Conservation (phyloP, 35 echinoderm and acorn worm species). For the Heliocidaris tuberculata region DNA sequence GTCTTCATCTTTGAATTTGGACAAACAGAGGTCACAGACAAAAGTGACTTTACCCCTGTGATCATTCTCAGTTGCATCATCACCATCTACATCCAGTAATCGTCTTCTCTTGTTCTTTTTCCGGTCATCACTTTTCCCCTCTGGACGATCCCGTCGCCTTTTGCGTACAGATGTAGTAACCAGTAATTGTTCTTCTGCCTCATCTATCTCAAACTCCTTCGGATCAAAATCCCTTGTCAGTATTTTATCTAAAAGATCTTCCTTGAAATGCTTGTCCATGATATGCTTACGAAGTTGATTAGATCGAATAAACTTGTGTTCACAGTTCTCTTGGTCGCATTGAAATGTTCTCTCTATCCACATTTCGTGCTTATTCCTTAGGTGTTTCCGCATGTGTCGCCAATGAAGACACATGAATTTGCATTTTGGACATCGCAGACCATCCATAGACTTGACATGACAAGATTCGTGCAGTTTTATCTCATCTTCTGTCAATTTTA, state of each 20-base stretch:
- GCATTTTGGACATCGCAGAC: conserved; percentile 29
- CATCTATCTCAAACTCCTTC: neutral
- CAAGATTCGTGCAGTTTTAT: conserved; percentile 8
- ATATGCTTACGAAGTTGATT: conserved; percentile 72
- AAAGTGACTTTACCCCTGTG: conserved; percentile 39
- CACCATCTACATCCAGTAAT: neutral
- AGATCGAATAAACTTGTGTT: conserved; percentile 47
- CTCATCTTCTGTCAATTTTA: conserved; percentile 7
- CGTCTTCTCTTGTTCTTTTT: neutral
- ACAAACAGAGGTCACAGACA: conserved; percentile 23
- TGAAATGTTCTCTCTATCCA: conserved; percentile 30
- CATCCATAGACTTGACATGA: conserved; percentile 37
- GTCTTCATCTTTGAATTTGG: conserved; percentile 26
- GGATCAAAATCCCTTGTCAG: neutral
- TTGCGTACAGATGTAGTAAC: neutral
- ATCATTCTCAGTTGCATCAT: neutral
- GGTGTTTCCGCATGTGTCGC: conserved; percentile 30
- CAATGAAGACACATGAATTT: conserved; percentile 29
- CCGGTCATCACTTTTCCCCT: neutral
- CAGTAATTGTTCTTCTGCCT: neutral
- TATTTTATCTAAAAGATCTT: conserved; percentile 22
- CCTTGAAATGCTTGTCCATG: conserved; percentile 57
- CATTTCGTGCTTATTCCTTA: neutral
- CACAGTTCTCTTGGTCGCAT: conserved; percentile 60
- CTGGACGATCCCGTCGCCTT: neutral